Base-by-base conservation (phyloP, 2,888 invertebrate genomes). In the Elysia crispata region DNA sequence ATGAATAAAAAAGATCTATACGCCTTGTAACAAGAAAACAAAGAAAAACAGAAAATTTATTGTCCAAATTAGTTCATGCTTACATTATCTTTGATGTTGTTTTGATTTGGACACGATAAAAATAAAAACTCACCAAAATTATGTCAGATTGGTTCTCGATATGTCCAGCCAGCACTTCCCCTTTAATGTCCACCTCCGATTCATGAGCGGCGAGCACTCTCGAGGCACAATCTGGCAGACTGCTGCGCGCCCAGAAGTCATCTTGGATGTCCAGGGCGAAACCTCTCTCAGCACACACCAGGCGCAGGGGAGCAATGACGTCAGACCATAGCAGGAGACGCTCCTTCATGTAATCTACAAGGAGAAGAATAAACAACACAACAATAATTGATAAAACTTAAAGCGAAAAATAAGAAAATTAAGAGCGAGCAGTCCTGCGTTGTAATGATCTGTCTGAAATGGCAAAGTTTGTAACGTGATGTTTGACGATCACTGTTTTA, bases 251-350 rank as follows among this genome's bases (percentile, higher is more conserved):
- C 74, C 79, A 79, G 28, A 74, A 74, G 57, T 79, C 79, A 60
- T 79, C 79, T 57, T 57, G 73, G 57, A 79, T 74, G 60, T 79
- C 79, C 49, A 79, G 57, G 5, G 57, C 74, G 33, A 54, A 79
- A 18, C 79, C 79, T 67, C 41, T 54, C 25, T 74, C 57, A 20
- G 74, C 74, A 75, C 79, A 79, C 31, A 41, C 18, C 18, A 20
- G 1, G 1, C 79, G 66, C 67, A 79, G 60, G 20, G 79, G 74
- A 31, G 57, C 33, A n/a, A 79, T 67, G 1, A 25, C 67, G 20
- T 67, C 33, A 20, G 62, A 57, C 79, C 79, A 79, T 1, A 79
- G 57, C 18, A n/a, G 11, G 0, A 57, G 18, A 1, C 79, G 41
- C 33, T 79, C 79, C 28, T n/a, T 28, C 67, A 75, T 67, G 33